phyloP scores from a whole-genome alignment of 2,888 invertebrate genomes.

The Alitta virens region DNA sequence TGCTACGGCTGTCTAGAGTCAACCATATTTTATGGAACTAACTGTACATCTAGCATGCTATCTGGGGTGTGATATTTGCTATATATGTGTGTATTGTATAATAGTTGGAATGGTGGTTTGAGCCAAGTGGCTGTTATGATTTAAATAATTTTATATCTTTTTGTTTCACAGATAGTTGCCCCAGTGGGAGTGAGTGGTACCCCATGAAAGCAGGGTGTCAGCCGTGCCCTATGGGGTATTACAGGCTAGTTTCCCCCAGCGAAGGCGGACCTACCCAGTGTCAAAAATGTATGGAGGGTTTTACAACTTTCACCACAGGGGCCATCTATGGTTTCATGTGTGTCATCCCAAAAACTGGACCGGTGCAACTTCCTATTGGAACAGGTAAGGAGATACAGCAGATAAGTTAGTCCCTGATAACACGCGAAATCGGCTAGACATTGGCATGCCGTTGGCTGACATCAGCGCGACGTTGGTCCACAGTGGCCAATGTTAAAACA shows the following conservation, averaged over 20 bases:
- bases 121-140: too few species aligned
- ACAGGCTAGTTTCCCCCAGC: not conserved
- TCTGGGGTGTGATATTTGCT: too few species aligned
- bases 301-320: constrained; percentile 9
- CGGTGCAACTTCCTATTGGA: not conserved
- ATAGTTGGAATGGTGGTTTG: too few species aligned
- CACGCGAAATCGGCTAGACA: too few species aligned
- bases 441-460: too few species aligned
- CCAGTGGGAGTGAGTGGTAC: constrained; percentile 14
- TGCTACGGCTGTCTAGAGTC: too few species aligned
- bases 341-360: not conserved
- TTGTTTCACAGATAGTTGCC: constrained; percentile 1
- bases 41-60: too few species aligned
- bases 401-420: too few species aligned
- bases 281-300: not conserved
- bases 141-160: not conserved
- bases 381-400: not conserved
- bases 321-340: constrained; percentile 9
- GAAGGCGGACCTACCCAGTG: not conserved
- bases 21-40: too few species aligned
- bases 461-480: too few species aligned
- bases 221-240: constrained; percentile 7
- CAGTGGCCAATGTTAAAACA: too few species aligned
- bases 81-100: too few species aligned
- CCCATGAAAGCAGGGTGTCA: not conserved